Conservation (phyloP, 2,113 vertebrate genomes). For the Coryphaenoides rupestris region DNA sequence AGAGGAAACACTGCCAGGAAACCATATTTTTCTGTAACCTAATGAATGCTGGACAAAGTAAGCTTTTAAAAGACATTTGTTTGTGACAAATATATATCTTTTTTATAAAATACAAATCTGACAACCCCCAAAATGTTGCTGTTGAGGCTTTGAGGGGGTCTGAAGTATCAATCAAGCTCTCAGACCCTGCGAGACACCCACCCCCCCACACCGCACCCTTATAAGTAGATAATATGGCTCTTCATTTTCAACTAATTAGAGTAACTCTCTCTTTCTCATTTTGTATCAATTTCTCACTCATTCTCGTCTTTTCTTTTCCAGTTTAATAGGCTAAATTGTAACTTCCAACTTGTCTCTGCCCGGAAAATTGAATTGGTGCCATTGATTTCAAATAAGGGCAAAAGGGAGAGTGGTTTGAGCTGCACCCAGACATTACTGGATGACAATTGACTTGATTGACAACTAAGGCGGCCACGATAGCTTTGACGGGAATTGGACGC, state of each 20-base stretch:
- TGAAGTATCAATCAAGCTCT: too few species aligned
- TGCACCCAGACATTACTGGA: slow-evolving; percentile 26
- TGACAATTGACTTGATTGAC: slow-evolving; percentile 39
- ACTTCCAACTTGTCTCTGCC: slow-evolving; percentile 13
- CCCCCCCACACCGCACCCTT: too few species aligned
- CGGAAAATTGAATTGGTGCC: slow-evolving; percentile 7
- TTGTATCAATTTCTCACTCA: background rate
- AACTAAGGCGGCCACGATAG: slow-evolving; percentile 5
- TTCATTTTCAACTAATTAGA: slow-evolving; percentile 36
- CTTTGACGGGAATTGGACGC: slow-evolving; percentile 19
- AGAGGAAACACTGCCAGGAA: too few species aligned
- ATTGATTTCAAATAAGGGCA: slow-evolving; percentile 44
- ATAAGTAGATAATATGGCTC: slow-evolving; percentile 32
- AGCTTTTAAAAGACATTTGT: too few species aligned
- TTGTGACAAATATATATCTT: too few species aligned
- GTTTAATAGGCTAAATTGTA: slow-evolving; percentile 13
- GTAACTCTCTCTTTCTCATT: slow-evolving; percentile 1
- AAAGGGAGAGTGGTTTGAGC: slow-evolving; percentile 15
- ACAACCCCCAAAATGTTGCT: too few species aligned
- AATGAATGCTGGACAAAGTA: too few species aligned
- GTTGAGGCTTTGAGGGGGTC: too few species aligned
- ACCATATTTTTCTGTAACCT: too few species aligned
- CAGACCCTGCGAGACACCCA: too few species aligned
- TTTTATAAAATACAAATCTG: too few species aligned
- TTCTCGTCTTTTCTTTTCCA: background rate